A percentile compares a stretch with the other conserved stretches of the same genome.
These are phyloP conservation scores for Diplodus puntazzo DNA, from an alignment of 2,797 vertebrate species.

Conservation along the genomic window DNA sequence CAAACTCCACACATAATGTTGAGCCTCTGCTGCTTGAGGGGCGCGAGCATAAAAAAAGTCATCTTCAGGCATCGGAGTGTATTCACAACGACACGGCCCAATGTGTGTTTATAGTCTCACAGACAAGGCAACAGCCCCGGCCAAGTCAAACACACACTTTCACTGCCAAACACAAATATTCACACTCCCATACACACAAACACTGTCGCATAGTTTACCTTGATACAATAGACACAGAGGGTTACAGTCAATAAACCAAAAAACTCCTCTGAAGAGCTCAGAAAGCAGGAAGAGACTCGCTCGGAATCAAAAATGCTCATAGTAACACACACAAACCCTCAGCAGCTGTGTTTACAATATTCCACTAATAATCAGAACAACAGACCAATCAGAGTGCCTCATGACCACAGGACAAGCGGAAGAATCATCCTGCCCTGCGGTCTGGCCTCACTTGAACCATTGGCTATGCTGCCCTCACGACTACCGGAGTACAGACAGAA, in stretches of 20 bases:
- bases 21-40: constrained; percentile 43
- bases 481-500: too few relatives aligned
- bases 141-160: constrained; percentile 73
- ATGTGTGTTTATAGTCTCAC: constrained; percentile 51
- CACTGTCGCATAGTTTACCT: constrained; percentile 50
- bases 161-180: constrained; percentile 68
- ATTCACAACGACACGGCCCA: constrained; percentile 54
- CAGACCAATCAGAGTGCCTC: too few relatives aligned
- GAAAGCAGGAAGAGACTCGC: too few relatives aligned
- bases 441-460: too few relatives aligned
- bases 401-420: too few relatives aligned
- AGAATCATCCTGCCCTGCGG: too few relatives aligned
- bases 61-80: constrained; percentile 42
- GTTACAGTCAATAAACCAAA: constrained; percentile 37
- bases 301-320: not conserved
- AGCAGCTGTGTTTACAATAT: too few relatives aligned
- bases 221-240: constrained; percentile 39
- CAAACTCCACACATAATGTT: constrained; percentile 61
- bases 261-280: constrained; percentile 2
- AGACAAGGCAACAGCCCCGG: constrained; percentile 25
- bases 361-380: too few relatives aligned
- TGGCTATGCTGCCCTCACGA: too few relatives aligned
- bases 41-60: constrained; percentile 25
- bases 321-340: not conserved
- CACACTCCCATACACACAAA: constrained; percentile 65